Conservation (phyloP, 2,888 invertebrate species). For the Calliopum simillimum region DNA sequence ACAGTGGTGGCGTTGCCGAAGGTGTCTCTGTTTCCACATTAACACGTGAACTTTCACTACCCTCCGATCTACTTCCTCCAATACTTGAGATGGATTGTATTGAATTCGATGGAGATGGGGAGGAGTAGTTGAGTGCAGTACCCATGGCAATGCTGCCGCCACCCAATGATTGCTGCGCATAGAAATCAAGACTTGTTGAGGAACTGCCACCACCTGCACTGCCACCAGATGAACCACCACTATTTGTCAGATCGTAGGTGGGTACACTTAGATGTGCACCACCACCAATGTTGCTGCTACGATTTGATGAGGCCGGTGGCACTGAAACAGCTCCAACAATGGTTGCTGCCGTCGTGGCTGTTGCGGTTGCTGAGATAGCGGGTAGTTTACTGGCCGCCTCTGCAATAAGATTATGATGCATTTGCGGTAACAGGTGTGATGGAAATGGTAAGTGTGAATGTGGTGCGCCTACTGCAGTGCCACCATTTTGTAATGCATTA, state of each 20-base stretch:
- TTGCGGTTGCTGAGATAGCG: conserved; percentile 44
- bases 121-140: conserved; percentile 56
- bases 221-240: conserved; percentile 42
- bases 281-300: conserved; percentile 11
- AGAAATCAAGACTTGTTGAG: conserved; percentile 44
- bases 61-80: conserved; percentile 62
- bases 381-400: conserved; percentile 65
- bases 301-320: background rate
- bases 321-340: background rate
- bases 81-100: conserved; percentile 67
- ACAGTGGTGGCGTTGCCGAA: conserved; percentile 62
- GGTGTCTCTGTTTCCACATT: conserved; percentile 66
- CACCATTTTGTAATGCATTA: conserved; percentile 47
- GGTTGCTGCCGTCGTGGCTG: conserved; percentile 13
- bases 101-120: conserved; percentile 65
- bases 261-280: conserved; percentile 30
- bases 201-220: conserved; percentile 46
- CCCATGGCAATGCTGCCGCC: conserved; percentile 45
- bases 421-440: conserved; percentile 58
- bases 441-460: conserved; percentile 60
- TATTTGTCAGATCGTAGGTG: conserved; percentile 51
- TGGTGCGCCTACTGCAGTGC: conserved; percentile 43
- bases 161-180: conserved; percentile 44
- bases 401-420: conserved; percentile 64
- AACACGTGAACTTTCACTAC: conserved; percentile 64